Evolutionary conservation across 2,797 vertebrate species (phyloP), one percentile per base, ranked within the genome.

Genomic region (Chrosomus eos): DNA sequence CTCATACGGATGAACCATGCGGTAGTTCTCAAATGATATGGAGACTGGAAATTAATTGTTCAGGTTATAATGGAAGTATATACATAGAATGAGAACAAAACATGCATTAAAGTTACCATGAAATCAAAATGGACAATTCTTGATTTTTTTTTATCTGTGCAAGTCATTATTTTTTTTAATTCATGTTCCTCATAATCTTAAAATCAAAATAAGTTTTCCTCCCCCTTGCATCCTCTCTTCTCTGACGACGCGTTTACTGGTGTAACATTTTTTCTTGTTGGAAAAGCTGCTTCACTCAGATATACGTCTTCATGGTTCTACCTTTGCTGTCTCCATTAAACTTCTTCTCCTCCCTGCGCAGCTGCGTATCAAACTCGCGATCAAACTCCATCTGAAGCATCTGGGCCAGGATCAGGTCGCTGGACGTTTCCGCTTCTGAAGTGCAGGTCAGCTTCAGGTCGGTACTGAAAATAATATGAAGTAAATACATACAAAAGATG

Each of bases 301-400:
- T 45, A 45, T 4, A 45, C 13, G 45, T 16, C 45, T 19, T 51
- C 19, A 11, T 31, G 16, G 33, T 48, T 72, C 62, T 93, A 99
- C 98, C 97, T 97, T 99, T 99, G 90, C 97, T 99, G 87, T 98
- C 97, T 11, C 98, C 98, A 26, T 99, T 99, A 91, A 98, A 97
- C 88, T 98, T 99, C 91, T 94, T 97, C 93, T 99, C 98, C 90
- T 99, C 98, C 7, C 96, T 95, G 1, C 95, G 96, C 66, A 99
- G 96, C 91, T 99, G 98, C 0, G 96, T 94, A 33, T 99, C 98
- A 5, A 95, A 99, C 91, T 99, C 98, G 16, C 95, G 95, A 90
- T 99, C 98, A 75, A 97, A 99, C 91, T 99, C 96, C 96, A 97
- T 97, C 94, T 99, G 98, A 86, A 99, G 94, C 98, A 99, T 98